phyloP scores from a whole-genome alignment of 2,888 invertebrate species.

The Caradrina clavipalpis region DNA sequence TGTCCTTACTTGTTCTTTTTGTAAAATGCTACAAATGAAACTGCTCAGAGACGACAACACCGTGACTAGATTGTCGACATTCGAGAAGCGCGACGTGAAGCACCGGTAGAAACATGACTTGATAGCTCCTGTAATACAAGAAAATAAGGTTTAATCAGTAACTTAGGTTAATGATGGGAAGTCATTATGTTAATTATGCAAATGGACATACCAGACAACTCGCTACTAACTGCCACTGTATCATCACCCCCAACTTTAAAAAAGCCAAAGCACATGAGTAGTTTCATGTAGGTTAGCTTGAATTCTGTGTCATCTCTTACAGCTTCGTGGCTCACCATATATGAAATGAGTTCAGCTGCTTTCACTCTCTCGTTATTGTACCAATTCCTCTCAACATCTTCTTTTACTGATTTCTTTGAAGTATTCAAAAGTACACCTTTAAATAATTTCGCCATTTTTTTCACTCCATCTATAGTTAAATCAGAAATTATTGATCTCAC shows the following conservation, averaged over 20 bases:
- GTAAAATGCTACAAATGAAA: constrained; percentile 90
- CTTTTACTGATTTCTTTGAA: constrained; percentile 87
- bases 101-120: constrained; percentile 93
- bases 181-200: neutral
- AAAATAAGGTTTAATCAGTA: constrained; percentile 4
- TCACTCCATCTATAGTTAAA: constrained; percentile 91
- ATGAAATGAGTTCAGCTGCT: constrained; percentile 90
- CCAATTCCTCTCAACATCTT: constrained; percentile 91
- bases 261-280: constrained; percentile 92
- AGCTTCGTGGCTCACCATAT: constrained; percentile 89
- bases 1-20: constrained; percentile 85
- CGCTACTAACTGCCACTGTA: constrained; percentile 88
- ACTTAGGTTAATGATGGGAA: neutral
- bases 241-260: constrained; percentile 91
- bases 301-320: constrained; percentile 91
- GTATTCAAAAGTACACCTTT: constrained; percentile 91
- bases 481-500: constrained; percentile 92
- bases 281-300: constrained; percentile 92
- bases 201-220: constrained; percentile 89
- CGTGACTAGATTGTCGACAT: constrained; percentile 91
- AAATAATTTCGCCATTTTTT: constrained; percentile 92
- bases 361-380: constrained; percentile 93
- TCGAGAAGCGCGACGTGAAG: constrained; percentile 92
- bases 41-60: constrained; percentile 91
- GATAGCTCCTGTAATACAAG: constrained; percentile 88